These are phyloP conservation scores for Mythimna ferrago DNA, from an alignment of 2,888 invertebrate species.

Conservation along the genomic window DNA sequence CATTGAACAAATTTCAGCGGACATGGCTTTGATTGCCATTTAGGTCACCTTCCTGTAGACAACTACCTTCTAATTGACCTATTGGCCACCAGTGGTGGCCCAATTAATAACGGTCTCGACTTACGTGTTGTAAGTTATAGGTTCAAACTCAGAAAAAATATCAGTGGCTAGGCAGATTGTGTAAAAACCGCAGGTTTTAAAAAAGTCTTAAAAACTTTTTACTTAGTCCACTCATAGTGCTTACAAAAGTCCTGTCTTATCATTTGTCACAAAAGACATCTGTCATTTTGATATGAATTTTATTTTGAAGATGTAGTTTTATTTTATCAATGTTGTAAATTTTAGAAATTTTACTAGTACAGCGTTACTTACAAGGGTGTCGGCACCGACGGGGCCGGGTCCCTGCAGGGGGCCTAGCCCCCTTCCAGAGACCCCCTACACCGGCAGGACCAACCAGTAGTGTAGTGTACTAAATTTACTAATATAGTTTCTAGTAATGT, in stretches of 20 bases:
- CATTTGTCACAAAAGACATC: slow-evolving; percentile 9
- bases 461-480: slow-evolving; percentile 35
- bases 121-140: too few relatives aligned
- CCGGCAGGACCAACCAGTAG: slow-evolving; percentile 5
- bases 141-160: too few relatives aligned
- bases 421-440: background rate
- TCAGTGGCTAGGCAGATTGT: too few relatives aligned
- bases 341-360: slow-evolving; percentile 47
- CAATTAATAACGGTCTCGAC: too few relatives aligned
- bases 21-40: slow-evolving; percentile 11
- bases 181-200: too few relatives aligned
- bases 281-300: slow-evolving; percentile 36
- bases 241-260: background rate
- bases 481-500: background rate
- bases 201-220: slow-evolving; percentile 21
- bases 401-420: background rate
- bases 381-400: slow-evolving; percentile 1
- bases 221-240: background rate
- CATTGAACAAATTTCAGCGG: background rate
- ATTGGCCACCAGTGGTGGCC: background rate
- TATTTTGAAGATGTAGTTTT: slow-evolving; percentile 35
- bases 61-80: background rate
- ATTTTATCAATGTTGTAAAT: slow-evolving; percentile 8
- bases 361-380: slow-evolving; percentile 31
- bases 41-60: background rate